Evolutionary conservation across 1,140 invertebrate genomes (phyloP).

Genomic region (Hypothenemus hampei): DNA sequence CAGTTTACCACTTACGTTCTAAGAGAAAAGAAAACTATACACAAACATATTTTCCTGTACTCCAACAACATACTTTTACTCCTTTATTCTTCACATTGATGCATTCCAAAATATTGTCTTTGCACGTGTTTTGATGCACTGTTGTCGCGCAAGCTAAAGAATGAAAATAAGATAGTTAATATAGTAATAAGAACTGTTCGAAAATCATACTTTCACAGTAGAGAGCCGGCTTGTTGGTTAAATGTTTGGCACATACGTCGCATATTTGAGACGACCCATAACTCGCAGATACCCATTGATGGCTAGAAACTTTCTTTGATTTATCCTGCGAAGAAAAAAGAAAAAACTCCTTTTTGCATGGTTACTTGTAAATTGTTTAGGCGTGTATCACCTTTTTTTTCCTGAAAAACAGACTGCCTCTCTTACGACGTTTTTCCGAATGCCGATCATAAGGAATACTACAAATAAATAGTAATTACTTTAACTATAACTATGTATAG

Average conservation of each 20-base stretch:
- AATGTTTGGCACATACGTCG: constrained; percentile 75
- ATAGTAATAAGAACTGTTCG: constrained; percentile 35
- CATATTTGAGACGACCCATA: constrained; percentile 68
- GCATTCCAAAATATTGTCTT: constrained; percentile 78
- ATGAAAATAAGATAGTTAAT: not conserved
- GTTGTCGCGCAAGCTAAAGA: constrained; percentile 70
- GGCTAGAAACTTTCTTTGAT: constrained; percentile 58
- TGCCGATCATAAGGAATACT: constrained; percentile 71
- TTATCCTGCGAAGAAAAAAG: constrained; percentile 53
- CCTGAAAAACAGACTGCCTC: constrained; percentile 83
- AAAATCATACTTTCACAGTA: constrained; percentile 58
- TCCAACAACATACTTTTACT: constrained; percentile 52
- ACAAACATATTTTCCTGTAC: not conserved
- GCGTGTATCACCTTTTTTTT: constrained; percentile 69
- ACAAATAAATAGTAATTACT: constrained; percentile 30
- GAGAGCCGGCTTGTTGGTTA: constrained; percentile 70
- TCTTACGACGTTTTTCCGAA: constrained; percentile 77
- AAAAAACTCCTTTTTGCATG: constrained; percentile 2
- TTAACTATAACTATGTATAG: not conserved
- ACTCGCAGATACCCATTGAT: constrained; percentile 72
- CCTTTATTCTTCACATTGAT: constrained; percentile 65
- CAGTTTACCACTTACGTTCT: constrained; percentile 44
- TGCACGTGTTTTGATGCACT: constrained; percentile 80
- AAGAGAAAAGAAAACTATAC: constrained; percentile 21
- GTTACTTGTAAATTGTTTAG: not conserved